A percentile compares a stretch with the other conserved stretches of the same genome.
Conservation (phyloP, 2,888 invertebrate genomes). For the Tetranychus piercei region DNA sequence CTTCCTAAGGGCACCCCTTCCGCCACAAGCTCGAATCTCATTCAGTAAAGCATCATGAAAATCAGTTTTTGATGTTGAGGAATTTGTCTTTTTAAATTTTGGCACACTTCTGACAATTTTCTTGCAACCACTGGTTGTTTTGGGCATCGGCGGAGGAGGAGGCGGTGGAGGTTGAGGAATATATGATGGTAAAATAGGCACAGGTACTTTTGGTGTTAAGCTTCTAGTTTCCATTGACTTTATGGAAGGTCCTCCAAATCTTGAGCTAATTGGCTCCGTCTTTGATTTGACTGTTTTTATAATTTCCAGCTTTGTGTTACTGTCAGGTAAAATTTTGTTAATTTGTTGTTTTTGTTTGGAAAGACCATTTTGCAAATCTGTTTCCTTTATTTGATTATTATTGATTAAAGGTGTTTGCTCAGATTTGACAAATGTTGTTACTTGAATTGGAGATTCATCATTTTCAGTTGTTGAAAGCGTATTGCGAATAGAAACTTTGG, state of each 20-base stretch:
- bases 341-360: not conserved
- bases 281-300: not conserved
- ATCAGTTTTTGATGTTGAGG: slow-evolving; percentile 33
- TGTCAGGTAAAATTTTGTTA: not conserved
- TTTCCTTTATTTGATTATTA: too few relatives aligned
- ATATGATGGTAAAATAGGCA: not conserved
- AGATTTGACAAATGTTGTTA: not conserved
- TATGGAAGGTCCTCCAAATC: not conserved
- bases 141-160: slow-evolving; percentile 13
- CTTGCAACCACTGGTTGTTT: not conserved
- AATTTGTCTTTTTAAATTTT: slow-evolving; percentile 9
- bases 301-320: not conserved
- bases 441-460: slow-evolving; percentile 7
- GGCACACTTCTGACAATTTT: slow-evolving; percentile 10
- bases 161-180: slow-evolving; percentile 8
- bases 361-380: not conserved
- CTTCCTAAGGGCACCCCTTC: slow-evolving; percentile 30
- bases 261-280: not conserved
- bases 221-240: not conserved
- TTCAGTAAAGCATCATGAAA: slow-evolving; percentile 47
- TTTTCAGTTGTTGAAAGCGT: not conserved
- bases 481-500: slow-evolving; percentile 12
- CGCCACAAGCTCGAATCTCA: slow-evolving; percentile 51
- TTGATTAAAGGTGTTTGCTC: not conserved
- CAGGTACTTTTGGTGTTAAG: not conserved